Evolutionary conservation across 2,113 vertebrate species (phyloP).

Genomic region (Bungarus multicinctus): DNA sequence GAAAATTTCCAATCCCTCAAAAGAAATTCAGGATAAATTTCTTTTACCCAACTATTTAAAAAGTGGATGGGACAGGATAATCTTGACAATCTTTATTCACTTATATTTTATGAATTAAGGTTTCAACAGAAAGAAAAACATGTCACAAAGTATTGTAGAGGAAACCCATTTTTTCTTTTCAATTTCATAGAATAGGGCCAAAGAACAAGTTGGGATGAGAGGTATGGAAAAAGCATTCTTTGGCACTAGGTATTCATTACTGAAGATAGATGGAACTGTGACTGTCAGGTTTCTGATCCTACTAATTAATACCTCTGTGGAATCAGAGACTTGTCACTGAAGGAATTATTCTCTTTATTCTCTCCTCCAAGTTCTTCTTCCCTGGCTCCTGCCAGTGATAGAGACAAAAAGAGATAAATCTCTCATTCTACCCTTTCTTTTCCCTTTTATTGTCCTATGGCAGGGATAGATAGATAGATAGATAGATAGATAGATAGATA

Average conservation of each 20-base stretch:
- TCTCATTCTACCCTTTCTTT: not conserved
- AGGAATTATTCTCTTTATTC: not conserved
- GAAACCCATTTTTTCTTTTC: not conserved
- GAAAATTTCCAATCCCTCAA: not conserved
- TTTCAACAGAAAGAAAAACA: not conserved
- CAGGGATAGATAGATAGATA: not conserved
- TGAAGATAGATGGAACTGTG: not conserved
- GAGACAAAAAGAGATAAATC: not conserved
- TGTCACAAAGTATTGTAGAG: not conserved
- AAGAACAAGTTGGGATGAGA: not conserved
- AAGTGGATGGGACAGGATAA: not conserved
- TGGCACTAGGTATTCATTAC: not conserved
- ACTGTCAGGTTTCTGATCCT: not conserved
- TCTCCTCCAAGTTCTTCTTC: not conserved
- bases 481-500: no score
- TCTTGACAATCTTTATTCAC: not conserved
- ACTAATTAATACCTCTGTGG: not conserved
- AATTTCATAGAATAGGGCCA: not conserved
- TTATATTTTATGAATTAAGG: not conserved
- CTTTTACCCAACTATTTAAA: not conserved
- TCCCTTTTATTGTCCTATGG: not conserved
- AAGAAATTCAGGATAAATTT: not conserved
- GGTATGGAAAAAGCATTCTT: not conserved
- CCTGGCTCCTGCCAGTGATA: not conserved
- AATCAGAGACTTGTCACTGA: not conserved